Evolutionary conservation across 2,888 invertebrate genomes (phyloP), one percentile per base, ranked within the genome.

Genomic region (Ormyrus rosae): DNA sequence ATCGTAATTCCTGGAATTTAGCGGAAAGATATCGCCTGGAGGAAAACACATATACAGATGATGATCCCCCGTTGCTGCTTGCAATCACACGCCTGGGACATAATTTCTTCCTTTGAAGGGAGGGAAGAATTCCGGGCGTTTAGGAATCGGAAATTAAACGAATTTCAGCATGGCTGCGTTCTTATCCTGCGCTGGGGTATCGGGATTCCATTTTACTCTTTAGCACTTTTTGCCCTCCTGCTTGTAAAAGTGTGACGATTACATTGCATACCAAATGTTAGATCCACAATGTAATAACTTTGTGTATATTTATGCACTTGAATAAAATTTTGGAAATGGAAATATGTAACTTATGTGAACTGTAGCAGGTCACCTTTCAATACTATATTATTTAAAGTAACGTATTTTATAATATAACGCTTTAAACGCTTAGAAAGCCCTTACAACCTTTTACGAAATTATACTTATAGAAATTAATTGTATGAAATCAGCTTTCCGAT

Each of bases 61-160:
- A 51, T 11, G 6, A 58, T 34, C 45, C 53, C 34, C 6, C 19
- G 64, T 65, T 55, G 9, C 9, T 48, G 58, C n/a, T 9, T 45
- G 56, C 74, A 74, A 67, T 67, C 74, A 60, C 58, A 74, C 65
- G n/a, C 63, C 7, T 45, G 55, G 45, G 55, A 55, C 55, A 55
- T 73, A 46, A 73, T 55, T 64, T 73, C 34, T 64, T 64, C 55
- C 46, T 72, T 45, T 71, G 7, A 6, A 5, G 48, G 1, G 60
- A 61, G 71, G 61, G 64, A 55, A 55, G 72, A 55, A 10, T 55
- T 64, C 11, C 13, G 19, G 11, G 51, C 60, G 19, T 58, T 75
- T 75, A 65, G 58, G 67, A 58, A 73, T 64, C 45, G 67, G 10
- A 51, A 60, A 50, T 67, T 51, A 60, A 75, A 65, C 65, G 74